A percentile compares a stretch with the other conserved stretches of the same genome.
phyloP scores from a whole-genome alignment of 1,140 invertebrate genomes.

The Choristoneura fumiferana region DNA sequence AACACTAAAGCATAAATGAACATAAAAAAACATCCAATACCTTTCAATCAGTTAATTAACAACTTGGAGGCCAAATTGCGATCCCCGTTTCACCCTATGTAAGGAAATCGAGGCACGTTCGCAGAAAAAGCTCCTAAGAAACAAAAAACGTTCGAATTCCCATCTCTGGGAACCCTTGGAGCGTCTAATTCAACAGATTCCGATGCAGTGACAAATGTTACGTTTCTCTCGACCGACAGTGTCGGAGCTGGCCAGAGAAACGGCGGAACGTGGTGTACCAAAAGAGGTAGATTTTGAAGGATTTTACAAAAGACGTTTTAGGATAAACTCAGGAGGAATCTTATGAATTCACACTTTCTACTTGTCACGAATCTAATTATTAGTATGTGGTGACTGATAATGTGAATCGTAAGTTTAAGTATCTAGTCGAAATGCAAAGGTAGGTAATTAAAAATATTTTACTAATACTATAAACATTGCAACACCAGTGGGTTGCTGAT shows the following conservation, averaged over 20 bases:
- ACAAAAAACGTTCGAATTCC: slow-evolving; percentile 30
- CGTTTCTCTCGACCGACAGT: slow-evolving; percentile 44
- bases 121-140: slow-evolving; percentile 32
- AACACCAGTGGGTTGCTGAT: too few relatives aligned
- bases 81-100: background rate
- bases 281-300: too few relatives aligned
- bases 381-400: too few relatives aligned
- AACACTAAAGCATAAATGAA: background rate
- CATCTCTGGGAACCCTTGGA: slow-evolving; percentile 37
- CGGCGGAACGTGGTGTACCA: too few relatives aligned
- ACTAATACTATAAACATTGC: too few relatives aligned
- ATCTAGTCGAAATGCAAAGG: too few relatives aligned
- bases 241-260: slow-evolving; percentile 28
- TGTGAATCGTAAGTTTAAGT: too few relatives aligned
- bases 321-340: too few relatives aligned
- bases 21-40: background rate
- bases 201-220: slow-evolving; percentile 70
- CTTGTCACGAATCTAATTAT: too few relatives aligned
- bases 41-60: slow-evolving; percentile 10
- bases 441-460: too few relatives aligned
- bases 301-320: too few relatives aligned
- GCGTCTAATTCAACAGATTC: slow-evolving; percentile 69
- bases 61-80: background rate
- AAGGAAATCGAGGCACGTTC: slow-evolving; percentile 10
- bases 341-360: too few relatives aligned